Evolutionary conservation across 2,113 vertebrate genomes (phyloP).

Genomic region (Cyprinus carpio): DNA sequence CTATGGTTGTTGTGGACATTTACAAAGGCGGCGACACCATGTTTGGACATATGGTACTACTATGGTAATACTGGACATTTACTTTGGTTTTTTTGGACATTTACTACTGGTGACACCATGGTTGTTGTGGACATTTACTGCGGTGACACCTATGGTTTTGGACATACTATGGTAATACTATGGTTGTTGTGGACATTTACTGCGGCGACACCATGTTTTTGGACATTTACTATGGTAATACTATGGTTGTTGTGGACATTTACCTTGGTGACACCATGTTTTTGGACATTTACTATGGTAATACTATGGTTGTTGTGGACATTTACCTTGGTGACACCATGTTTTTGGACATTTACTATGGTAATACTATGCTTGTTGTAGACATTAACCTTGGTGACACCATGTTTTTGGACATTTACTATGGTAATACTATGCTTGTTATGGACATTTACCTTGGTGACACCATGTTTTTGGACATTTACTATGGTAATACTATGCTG

Average conservation of each 20-base stretch:
- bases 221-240: not conserved
- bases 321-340: not conserved
- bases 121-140: too few relatives aligned
- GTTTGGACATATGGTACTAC: not conserved
- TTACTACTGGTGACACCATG: not conserved
- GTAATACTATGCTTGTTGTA: not conserved
- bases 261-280: not conserved
- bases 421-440: too few relatives aligned
- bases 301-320: not conserved
- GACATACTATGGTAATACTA: too few relatives aligned
- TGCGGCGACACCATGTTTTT: too few relatives aligned
- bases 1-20: too few relatives aligned
- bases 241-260: not conserved
- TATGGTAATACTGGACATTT: fast-evolving
- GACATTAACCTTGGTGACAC: not conserved
- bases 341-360: not conserved
- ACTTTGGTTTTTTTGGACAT: too few relatives aligned
- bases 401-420: not conserved
- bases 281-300: fast-evolving
- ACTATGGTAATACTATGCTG: too few relatives aligned
- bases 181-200: too few relatives aligned
- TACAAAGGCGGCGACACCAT: too few relatives aligned
- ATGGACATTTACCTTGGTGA: too few relatives aligned
- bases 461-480: too few relatives aligned
- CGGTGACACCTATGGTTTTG: too few relatives aligned